Base-by-base conservation (phyloP, 2,113 vertebrate genomes). In the Raphicerus campestris region DNA sequence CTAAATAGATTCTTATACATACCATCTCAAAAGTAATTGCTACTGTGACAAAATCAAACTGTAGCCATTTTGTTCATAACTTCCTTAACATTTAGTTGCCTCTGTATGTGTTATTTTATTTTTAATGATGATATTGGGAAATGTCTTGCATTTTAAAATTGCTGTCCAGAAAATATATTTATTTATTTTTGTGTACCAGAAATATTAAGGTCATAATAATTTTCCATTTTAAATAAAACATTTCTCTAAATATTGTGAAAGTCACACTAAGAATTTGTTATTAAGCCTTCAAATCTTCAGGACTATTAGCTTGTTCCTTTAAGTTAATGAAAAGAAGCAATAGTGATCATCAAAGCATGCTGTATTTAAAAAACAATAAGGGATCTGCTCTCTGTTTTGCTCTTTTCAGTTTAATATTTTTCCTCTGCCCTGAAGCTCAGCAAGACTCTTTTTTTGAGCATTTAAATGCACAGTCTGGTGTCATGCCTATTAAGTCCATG, bases 341-440 rank as follows among this genome's bases (percentile, higher is more conserved):
- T 84, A 97, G 20, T 47, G 61, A 73, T 97, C 95, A 94, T 98
- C 93, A 98, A 98, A 97, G 75, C 35, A 61, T 87, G 32, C 45
- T 28, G 91, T 95, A 89, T 97, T 98, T 94, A 80, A 96, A 97
- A 98, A 94, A 5, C 35, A 82, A 83, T 97, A 88, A 88, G 86
- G 32, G 89, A 90, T 16, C 89, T 96, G 26, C n/a, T 85, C 13
- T 86, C 45, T 89, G 0, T 82, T 8, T 94, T 95, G 28, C 49
- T 96, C 53, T 95, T 96, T 92, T 55, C 28, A 58, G 42, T 77
- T 88, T 63, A 47, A 24, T 47, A 56, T 96, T 94, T 96, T 49
- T 63, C 86, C 45, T 32, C 28, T 66, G 30, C 1, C 51, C 80
- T 3, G 35, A 86, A 96, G 42, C 28, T 94, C 92, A 95, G 88